Conservation (phyloP, 1,140 invertebrate genomes). For the Penaeus indicus region DNA sequence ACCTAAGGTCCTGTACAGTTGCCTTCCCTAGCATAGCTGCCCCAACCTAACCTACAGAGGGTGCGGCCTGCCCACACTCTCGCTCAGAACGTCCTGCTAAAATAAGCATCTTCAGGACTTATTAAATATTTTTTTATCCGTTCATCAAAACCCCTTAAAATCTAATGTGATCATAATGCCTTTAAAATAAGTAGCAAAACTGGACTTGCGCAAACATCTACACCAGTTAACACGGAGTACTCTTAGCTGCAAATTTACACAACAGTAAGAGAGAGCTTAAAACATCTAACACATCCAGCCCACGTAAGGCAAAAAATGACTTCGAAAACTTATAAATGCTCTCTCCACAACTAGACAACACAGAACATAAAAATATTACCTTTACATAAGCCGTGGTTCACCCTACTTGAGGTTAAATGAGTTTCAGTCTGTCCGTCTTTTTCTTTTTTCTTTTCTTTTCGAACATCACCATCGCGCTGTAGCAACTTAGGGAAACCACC, state of each 20-base stretch:
- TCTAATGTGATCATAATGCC: conserved; percentile 53
- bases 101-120: conserved; percentile 1
- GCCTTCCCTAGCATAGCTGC: conserved; percentile 32
- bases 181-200: conserved; percentile 9
- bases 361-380: conserved; percentile 21
- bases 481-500: no score
- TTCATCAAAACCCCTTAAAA: neutral
- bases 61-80: neutral
- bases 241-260: conserved; percentile 5
- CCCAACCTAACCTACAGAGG: conserved; percentile 23
- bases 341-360: conserved; percentile 34
- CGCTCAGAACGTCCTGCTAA: neutral
- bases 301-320: conserved; percentile 2
- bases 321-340: neutral
- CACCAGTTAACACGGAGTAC: no score
- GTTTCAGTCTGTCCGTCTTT: no score
- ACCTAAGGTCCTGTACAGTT: conserved; percentile 32
- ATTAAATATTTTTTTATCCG: neutral
- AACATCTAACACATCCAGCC: conserved; percentile 38
- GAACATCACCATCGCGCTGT: no score
- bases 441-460: no score
- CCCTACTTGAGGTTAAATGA: neutral
- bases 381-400: conserved; percentile 31
- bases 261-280: conserved; percentile 2
- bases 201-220: no score